Percentiles rank a stretch among this genome's conserved stretches.
Evolutionary conservation across 2,797 vertebrate genomes (phyloP).

Genomic region (Peromyscus nudipes): DNA sequence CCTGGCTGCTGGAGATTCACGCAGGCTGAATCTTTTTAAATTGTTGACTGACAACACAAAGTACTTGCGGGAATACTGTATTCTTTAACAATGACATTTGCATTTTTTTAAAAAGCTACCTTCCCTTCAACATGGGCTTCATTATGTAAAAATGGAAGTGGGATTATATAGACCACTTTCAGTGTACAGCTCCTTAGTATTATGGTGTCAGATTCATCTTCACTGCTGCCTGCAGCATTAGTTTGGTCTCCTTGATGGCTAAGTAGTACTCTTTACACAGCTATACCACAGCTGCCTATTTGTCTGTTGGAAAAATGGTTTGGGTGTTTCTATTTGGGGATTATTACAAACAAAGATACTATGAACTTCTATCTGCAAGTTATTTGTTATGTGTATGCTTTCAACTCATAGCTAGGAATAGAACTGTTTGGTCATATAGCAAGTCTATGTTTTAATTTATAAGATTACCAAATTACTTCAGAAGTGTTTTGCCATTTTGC

Average conservation of each 20-base stretch:
- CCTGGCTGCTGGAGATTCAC: background rate
- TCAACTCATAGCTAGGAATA: background rate
- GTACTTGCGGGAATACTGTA: background rate
- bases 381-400: background rate
- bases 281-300: background rate
- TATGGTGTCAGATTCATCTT: background rate
- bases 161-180: background rate
- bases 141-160: background rate
- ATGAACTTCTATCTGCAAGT: background rate
- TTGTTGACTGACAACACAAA: background rate
- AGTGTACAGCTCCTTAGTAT: too few species aligned
- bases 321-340: background rate
- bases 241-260: background rate
- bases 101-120: background rate
- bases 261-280: background rate
- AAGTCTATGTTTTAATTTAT: background rate
- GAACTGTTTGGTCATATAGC: background rate
- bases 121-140: background rate
- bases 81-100: background rate
- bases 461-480: background rate
- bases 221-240: background rate
- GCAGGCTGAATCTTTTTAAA: background rate
- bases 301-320: background rate
- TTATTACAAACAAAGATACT: background rate
- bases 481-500: background rate